Evolutionary conservation across 2,797 vertebrate species (phyloP), one percentile per base, ranked within the genome.

Genomic region (Premnoplex brunnescens): DNA sequence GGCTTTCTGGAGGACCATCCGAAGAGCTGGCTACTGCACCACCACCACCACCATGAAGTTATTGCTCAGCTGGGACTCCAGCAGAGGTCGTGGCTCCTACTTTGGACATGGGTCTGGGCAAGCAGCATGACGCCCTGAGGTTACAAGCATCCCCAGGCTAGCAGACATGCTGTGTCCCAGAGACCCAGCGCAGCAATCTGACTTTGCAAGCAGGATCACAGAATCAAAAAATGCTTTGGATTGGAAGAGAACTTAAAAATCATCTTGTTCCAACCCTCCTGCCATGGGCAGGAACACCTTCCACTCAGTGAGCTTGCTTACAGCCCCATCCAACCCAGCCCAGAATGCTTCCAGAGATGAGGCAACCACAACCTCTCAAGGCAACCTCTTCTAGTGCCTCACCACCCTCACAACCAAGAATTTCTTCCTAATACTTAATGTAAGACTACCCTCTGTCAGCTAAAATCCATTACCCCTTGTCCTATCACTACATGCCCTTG

Each of bases 151-250:
- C 37, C 36, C 41, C 49, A 5, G 0, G 3, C 7, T 39, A 48
- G 15, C 0, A 1, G 63, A 56, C 32, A 22, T 32, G n/a, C 36
- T 36, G 62, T 2, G 1, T 10, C 17, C 43, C 3, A 0, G 39
- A 79, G 39, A 91, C 36, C 10, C 37, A 28, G 30, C 39, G 46
- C 0, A 0, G 44, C 19, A 62, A 49, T 0, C 0, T n/a, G 49
- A 24, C 41, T 58, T 52, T 12, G 2, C 5, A 5, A 67, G 54
- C 4, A 1, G 9, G 37, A 67, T 13, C 37, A 39, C 4, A 67
- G 66, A 43, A 55, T 4, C 7, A 2, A 3, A 4, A 26, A 17
- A 51, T 15, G 12, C 14, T 56, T 51, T 34, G 48, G n/a, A 28
- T 9, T 34, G n/a, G 41, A 51, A 62, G 11, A 34, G 21, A 67